Conservation (phyloP, 2,113 vertebrate genomes). For the Sinosuthora webbiana region DNA sequence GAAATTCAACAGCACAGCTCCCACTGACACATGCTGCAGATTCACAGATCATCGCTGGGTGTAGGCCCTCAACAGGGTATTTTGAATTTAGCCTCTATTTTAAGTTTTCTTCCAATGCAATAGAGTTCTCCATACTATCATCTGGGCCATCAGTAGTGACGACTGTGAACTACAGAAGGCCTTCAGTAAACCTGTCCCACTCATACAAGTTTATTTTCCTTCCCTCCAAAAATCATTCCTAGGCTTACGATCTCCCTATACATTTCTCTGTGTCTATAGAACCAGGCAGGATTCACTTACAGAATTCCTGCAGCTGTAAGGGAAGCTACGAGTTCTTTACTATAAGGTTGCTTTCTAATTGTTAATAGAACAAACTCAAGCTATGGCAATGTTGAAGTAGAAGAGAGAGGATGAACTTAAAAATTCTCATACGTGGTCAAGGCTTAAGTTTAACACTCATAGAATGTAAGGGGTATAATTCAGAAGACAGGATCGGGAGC, state of each 20-base stretch:
- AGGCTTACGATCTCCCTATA: background rate
- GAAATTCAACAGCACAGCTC: background rate
- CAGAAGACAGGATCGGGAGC: background rate
- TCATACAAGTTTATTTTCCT: background rate
- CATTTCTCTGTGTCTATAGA: background rate
- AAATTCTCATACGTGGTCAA: background rate
- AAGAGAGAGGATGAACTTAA: background rate
- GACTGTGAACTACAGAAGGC: background rate
- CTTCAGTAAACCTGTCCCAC: background rate
- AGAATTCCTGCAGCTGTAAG: background rate
- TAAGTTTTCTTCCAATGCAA: background rate
- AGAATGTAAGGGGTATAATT: background rate
- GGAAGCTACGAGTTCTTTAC: background rate
- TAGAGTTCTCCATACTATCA: background rate
- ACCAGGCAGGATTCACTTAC: background rate
- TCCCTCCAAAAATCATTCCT: background rate
- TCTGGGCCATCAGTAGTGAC: background rate
- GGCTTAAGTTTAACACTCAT: background rate
- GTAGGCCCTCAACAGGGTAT: background rate
- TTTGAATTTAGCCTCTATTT: background rate
- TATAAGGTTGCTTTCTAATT: background rate
- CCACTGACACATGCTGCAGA: fast-evolving
- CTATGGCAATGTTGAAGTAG: background rate
- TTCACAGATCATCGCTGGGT: background rate
- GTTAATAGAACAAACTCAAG: background rate